A percentile compares a stretch with the other conserved stretches of the same genome.
Evolutionary conservation across 2,797 vertebrate species (phyloP).

Genomic region (Falco rusticolus): DNA sequence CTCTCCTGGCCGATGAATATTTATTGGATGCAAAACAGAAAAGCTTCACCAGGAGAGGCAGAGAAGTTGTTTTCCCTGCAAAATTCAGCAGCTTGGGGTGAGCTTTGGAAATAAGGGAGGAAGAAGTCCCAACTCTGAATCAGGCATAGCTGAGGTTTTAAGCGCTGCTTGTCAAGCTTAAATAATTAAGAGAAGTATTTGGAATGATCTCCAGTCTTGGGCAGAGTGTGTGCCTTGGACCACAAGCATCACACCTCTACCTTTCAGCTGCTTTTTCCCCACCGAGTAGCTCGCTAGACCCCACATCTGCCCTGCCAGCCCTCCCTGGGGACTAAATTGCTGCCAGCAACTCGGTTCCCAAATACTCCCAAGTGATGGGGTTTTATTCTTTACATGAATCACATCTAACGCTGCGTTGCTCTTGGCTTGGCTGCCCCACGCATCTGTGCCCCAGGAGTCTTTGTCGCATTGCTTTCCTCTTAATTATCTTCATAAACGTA

Average conservation of each 20-base stretch:
- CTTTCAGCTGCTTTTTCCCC: background rate
- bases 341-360: background rate
- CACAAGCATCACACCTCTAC: background rate
- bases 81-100: background rate
- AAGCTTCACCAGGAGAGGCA: background rate
- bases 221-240: fast-evolving
- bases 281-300: fast-evolving
- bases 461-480: background rate
- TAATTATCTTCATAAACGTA: background rate
- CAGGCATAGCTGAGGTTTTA: background rate
- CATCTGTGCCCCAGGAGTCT: background rate
- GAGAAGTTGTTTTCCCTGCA: background rate
- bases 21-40: background rate
- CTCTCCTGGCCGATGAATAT: background rate
- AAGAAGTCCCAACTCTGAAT: background rate
- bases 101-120: background rate
- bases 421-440: background rate
- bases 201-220: background rate
- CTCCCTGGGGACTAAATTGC: background rate
- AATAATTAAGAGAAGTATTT: background rate
- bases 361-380: fast-evolving
- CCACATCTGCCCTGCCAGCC: background rate
- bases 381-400: background rate
- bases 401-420: fast-evolving
- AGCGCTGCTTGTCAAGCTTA: background rate